Evolutionary conservation across 2,888 invertebrate genomes (phyloP).

Genomic region (Diogma glabrata): DNA sequence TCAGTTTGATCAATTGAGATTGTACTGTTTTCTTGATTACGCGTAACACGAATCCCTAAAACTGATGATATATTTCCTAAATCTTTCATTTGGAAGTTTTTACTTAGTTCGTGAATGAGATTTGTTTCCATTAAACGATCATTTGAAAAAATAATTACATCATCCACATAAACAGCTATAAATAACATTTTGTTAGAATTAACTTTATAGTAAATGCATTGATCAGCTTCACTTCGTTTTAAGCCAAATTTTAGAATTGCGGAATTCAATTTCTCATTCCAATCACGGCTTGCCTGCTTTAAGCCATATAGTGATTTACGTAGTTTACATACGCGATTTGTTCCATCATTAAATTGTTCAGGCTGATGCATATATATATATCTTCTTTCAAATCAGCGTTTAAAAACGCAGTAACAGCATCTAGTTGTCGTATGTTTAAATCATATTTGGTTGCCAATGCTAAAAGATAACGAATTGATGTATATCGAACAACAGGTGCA

Average conservation of each 20-base stretch:
- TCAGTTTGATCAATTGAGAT: no score
- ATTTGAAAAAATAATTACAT: constrained; percentile 18
- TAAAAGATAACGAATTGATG: constrained; percentile 18
- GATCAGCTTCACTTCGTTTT: constrained; percentile 13
- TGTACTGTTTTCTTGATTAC: constrained; percentile 11
- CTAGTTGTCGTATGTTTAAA: constrained; percentile 14
- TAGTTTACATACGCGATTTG: constrained; percentile 17
- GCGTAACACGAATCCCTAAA: constrained; percentile 17
- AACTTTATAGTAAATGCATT: constrained; percentile 16
- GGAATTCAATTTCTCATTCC: constrained; percentile 16
- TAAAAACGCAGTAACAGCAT: constrained; percentile 10
- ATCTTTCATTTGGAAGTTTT: no score
- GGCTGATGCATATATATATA: no score
- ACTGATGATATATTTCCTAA: constrained; percentile 17
- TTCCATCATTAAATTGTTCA: no score
- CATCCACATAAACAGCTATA: constrained; percentile 21
- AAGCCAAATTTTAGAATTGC: constrained; percentile 15
- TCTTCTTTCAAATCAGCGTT: no score
- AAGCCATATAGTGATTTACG: constrained; percentile 19
- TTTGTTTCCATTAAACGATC: no score
- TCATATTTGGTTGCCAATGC: constrained; percentile 15
- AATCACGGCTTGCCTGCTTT: constrained; percentile 18
- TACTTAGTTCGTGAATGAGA: no score
- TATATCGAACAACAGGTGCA: no score
- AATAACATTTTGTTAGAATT: constrained; percentile 14